These are phyloP conservation scores for Drosophila paramelanica DNA, from an alignment of 2,888 invertebrate species.

Conservation along the genomic window DNA sequence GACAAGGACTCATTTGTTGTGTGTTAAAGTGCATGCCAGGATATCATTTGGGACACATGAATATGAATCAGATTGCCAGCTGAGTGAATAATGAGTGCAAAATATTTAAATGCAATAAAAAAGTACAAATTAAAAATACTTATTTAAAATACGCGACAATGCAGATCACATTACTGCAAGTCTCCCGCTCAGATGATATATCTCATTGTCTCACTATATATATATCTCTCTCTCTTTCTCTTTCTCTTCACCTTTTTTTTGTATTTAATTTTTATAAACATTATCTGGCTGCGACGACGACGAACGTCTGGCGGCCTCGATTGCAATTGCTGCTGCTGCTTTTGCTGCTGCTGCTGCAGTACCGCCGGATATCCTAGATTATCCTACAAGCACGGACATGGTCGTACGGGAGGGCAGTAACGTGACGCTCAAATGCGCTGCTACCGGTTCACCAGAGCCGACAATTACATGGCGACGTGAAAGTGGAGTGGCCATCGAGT, in stretches of 20 bases:
- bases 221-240: conserved; percentile 20
- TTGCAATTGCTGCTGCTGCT: conserved; percentile 45
- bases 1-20: conserved; percentile 47
- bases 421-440: conserved; percentile 94
- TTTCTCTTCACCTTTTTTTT: conserved; percentile 13
- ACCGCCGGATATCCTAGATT: conserved; percentile 94
- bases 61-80: conserved; percentile 54
- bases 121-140: conserved; percentile 40
- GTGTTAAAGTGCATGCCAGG: conserved; percentile 6
- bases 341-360: conserved; percentile 86
- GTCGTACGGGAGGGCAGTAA: conserved; percentile 94
- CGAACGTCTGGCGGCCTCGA: conserved; percentile 67
- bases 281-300: conserved; percentile 60
- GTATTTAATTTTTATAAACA: conserved; percentile 59
- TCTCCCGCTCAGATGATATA: conserved; percentile 1
- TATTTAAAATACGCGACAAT: conserved; percentile 30
- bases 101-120: conserved; percentile 68
- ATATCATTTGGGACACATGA: conserved; percentile 50
- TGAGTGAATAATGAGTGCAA: conserved; percentile 60
- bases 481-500: conserved; percentile 90
- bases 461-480: conserved; percentile 95
- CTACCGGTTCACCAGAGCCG: conserved; percentile 94
- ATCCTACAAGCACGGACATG: conserved; percentile 94
- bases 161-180: conserved; percentile 22
- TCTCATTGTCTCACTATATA: conserved; percentile 9